Percentiles rank a stretch among this genome's conserved stretches.
These are phyloP conservation scores for Semaprochilodus insignis DNA, from an alignment of 2,797 vertebrate genomes.

Conservation along the genomic window DNA sequence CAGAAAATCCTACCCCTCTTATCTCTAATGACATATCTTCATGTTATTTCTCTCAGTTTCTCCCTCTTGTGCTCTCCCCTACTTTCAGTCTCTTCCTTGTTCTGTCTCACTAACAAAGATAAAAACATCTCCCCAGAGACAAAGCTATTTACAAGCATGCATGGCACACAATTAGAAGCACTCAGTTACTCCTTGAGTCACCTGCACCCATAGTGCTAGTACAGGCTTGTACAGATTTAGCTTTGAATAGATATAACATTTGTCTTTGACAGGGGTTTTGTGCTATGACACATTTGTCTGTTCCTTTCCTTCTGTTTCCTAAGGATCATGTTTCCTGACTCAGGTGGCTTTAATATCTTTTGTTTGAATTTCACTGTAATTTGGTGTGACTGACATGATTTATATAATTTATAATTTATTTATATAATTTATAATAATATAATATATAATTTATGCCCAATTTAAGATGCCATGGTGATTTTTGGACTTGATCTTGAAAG, in stretches of 20 bases:
- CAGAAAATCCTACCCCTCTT: conserved; percentile 41
- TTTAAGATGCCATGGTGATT: no score
- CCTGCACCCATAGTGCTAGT: background rate
- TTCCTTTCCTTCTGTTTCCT: conserved; percentile 20
- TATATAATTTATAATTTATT: no score
- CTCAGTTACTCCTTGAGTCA: conserved; percentile 22
- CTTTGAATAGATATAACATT: conserved; percentile 5
- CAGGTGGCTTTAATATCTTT: background rate
- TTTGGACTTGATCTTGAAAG: conserved; percentile 1
- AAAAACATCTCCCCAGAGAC: conserved; percentile 36
- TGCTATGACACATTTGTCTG: background rate
- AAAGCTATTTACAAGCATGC: conserved; percentile 31
- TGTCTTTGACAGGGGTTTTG: conserved; percentile 1
- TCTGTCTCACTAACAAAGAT: conserved; percentile 41
- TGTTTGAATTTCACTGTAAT: conserved; percentile 10
- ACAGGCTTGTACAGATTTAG: conserved; percentile 17
- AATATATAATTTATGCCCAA: no score
- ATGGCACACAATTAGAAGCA: conserved; percentile 9
- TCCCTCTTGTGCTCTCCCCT: background rate
- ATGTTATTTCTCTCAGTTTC: conserved; percentile 58
- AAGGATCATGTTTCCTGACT: conserved; percentile 8
- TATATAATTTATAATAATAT: no score
- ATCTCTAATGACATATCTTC: conserved; percentile 53
- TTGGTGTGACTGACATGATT: conserved; percentile 23
- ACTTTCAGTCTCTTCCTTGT: conserved; percentile 1